phyloP scores from a whole-genome alignment of 92 coral and sea anemone genomes.

The Actinernus sp. region DNA sequence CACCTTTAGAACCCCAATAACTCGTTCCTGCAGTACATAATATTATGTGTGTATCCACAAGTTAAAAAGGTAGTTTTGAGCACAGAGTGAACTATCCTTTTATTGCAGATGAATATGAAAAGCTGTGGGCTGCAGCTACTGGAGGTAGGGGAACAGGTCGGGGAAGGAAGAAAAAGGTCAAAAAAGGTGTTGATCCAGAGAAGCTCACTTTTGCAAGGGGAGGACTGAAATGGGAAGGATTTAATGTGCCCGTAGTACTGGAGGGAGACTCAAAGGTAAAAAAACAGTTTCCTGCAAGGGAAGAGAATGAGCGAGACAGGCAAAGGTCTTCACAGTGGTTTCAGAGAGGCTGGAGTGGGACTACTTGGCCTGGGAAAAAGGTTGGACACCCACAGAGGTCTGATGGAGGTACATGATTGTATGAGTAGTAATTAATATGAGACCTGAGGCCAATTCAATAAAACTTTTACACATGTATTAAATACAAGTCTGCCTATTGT shows the following conservation, averaged over 20 bases:
- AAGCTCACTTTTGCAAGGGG: constrained; percentile 82
- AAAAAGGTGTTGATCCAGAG: constrained; percentile 80
- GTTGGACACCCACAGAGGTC: constrained; percentile 88
- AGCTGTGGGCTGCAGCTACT: constrained; percentile 96
- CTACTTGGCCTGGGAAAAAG: constrained; percentile 92
- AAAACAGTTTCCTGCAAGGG: neutral
- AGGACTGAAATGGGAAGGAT: constrained; percentile 83
- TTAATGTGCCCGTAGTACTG: constrained; percentile 74
- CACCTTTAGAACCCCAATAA: no score
- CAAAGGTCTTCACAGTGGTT: constrained; percentile 43
- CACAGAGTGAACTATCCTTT: no score
- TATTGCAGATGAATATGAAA: constrained; percentile 79
- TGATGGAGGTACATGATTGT: constrained; percentile 63
- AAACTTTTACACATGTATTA: neutral
- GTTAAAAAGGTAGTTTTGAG: no score
- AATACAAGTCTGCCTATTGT: neutral
- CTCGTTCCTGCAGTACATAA: no score
- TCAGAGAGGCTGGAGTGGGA: constrained; percentile 95
- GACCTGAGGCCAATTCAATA: neutral
- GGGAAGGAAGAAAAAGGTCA: constrained; percentile 81
- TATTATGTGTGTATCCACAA: no score
- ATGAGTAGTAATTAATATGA: no score
- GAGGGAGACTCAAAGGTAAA: constrained; percentile 31
- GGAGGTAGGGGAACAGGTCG: constrained; percentile 99
- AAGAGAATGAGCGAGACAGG: constrained; percentile 21